Evolutionary conservation across 1,140 invertebrate species (phyloP).

Genomic region (Habropoda laboriosa): DNA sequence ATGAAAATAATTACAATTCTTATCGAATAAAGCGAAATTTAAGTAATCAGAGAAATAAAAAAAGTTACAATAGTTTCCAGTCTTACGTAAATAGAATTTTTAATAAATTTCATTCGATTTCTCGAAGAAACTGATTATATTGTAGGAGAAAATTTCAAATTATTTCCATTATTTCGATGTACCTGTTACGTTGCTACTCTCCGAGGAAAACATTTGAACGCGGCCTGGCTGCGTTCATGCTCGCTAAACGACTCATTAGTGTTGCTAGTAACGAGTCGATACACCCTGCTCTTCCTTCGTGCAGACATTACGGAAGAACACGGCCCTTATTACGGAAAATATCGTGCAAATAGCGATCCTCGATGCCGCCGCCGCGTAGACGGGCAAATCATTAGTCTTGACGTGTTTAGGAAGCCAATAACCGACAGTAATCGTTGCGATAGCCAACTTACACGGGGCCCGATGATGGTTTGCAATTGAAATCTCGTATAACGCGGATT

Average conservation of each 20-base stretch:
- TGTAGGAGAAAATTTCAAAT: not conserved
- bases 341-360: slow-evolving; percentile 21
- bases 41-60: too few species aligned
- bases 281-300: not conserved
- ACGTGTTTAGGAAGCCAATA: slow-evolving; percentile 10
- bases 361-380: not conserved
- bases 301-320: slow-evolving; percentile 21
- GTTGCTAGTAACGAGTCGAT: slow-evolving; percentile 10
- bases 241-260: slow-evolving; percentile 23
- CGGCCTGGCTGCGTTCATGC: not conserved
- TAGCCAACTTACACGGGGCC: not conserved
- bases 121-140: too few species aligned
- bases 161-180: not conserved
- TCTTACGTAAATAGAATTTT: too few species aligned
- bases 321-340: slow-evolving; percentile 17
- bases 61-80: too few species aligned
- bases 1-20: too few species aligned
- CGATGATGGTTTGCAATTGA: slow-evolving; percentile 29
- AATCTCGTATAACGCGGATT: slow-evolving; percentile 34
- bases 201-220: not conserved
- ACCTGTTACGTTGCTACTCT: not conserved
- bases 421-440: not conserved
- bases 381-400: slow-evolving; percentile 20
- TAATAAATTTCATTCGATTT: too few species aligned
- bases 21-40: too few species aligned